phyloP scores from a whole-genome alignment of 2,113 vertebrate genomes.

The Ptilorrhoa leucosticta region DNA sequence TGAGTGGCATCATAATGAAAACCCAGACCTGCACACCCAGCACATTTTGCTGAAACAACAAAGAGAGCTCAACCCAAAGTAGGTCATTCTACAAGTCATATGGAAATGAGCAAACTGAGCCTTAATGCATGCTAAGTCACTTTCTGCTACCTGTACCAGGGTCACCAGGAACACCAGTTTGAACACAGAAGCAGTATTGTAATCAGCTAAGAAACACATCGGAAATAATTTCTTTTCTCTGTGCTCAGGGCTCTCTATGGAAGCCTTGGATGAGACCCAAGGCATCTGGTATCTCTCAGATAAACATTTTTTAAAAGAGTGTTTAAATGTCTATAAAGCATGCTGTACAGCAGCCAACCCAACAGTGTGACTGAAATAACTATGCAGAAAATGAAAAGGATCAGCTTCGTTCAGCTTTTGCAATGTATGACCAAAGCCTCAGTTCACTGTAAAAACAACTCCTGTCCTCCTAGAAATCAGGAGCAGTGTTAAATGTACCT shows the following conservation, averaged over 20 bases:
- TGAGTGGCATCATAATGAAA: constrained; percentile 23
- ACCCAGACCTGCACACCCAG: background rate
- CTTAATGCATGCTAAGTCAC: constrained; percentile 1
- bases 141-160: background rate
- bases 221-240: background rate
- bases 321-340: background rate
- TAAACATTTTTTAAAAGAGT: background rate
- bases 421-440: background rate
- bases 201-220: background rate
- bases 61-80: constrained; percentile 1
- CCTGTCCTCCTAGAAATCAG: background rate
- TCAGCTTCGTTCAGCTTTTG: background rate
- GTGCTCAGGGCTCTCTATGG: background rate
- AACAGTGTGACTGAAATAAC: background rate
- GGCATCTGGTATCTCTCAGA: constrained; percentile 46
- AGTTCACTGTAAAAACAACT: background rate
- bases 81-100: constrained; percentile 46
- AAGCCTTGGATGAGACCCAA: constrained; percentile 40
- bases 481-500: background rate
- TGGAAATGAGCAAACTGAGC: background rate
- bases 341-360: background rate
- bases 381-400: background rate
- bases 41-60: constrained; percentile 22
- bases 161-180: background rate
- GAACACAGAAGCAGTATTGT: background rate